phyloP scores from a whole-genome alignment of 2,888 invertebrate genomes.

The Chesias legatella region DNA sequence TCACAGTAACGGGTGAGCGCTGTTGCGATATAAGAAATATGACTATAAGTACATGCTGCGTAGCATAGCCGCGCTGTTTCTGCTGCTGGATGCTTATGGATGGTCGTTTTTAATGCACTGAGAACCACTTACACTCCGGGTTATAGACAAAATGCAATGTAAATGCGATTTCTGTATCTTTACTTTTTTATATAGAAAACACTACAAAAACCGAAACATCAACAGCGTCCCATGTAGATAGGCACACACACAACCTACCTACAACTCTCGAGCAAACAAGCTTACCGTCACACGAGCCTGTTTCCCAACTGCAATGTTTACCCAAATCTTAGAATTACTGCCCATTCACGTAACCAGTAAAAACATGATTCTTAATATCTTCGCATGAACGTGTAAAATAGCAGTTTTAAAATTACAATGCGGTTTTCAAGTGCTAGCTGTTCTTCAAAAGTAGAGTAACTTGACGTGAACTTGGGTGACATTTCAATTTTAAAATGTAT shows the following conservation, averaged over 20 bases:
- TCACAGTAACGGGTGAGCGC: conserved; percentile 57
- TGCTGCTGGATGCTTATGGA: too few species aligned
- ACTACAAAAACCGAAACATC: conserved; percentile 11
- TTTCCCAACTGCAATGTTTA: conserved; percentile 24
- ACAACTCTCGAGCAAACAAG: conserved; percentile 16
- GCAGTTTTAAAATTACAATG: conserved; percentile 10
- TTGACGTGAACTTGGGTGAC: conserved; percentile 8
- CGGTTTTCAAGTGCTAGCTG: conserved; percentile 13
- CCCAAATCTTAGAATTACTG: conserved; percentile 25
- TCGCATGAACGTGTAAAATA: conserved; percentile 11
- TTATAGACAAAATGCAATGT: too few species aligned
- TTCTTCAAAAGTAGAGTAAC: conserved; percentile 18
- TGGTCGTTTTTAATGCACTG: too few species aligned
- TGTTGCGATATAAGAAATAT: not conserved
- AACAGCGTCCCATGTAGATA: conserved; percentile 10
- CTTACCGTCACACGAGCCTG: conserved; percentile 14
- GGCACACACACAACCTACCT: too few species aligned
- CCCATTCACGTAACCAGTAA: conserved; percentile 20
- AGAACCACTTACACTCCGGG: too few species aligned
- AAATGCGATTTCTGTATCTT: too few species aligned
- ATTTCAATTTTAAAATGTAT: conserved; percentile 11
- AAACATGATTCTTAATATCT: conserved; percentile 9
- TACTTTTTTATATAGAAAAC: too few species aligned
- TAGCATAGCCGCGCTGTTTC: too few species aligned
- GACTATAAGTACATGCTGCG: too few species aligned